Evolutionary conservation across 2,113 vertebrate species (phyloP), one percentile per base, ranked within the genome.

Genomic region (Plotosus lineatus): DNA sequence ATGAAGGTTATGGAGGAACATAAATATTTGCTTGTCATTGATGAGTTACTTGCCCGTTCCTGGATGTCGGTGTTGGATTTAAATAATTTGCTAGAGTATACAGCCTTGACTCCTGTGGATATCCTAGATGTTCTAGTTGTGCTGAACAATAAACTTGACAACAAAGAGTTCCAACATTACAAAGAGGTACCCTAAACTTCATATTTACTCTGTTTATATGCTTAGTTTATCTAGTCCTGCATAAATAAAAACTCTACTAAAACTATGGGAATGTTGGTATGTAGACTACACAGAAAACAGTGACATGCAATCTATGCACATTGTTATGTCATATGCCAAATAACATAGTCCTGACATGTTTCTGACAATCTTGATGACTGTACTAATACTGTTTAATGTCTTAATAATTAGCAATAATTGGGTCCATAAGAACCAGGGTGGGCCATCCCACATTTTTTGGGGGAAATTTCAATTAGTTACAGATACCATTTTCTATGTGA

Each of bases 61-160:
- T 96, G 93, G 91, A 86, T 96, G 77, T 93, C 71, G 61, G 66
- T 95, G 82, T 82, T 96, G 69, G 86, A 91, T 31, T 26, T 93
- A 6, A 17, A 55, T 0, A 63, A 56, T 3, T 82, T 97, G 79
- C 6, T 65, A 28, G 88, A 90, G 4, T 94, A 90, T 80, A 55
- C 91, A 2, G 1, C 0, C 0, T 50, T 26, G 0, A 61, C 89
- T 15, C 85, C 87, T 0, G 12, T 80, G 11, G 85, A 90, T 6
- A 78, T 94, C 5, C 51, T 94, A 19, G 92, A 92, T 69, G 46
- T 87, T 0, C 92, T 97, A 9, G 36, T 85, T 11, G 87, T 92
- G 50, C 85, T 90, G 23, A 60, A 0, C 0, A 82, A 87, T 31
- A 92, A 91, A 74, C 12, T 90, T 53, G 65, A 88, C 11, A 1